Conservation (phyloP, 2,797 vertebrate genomes). For the Girardinus metallicus region DNA sequence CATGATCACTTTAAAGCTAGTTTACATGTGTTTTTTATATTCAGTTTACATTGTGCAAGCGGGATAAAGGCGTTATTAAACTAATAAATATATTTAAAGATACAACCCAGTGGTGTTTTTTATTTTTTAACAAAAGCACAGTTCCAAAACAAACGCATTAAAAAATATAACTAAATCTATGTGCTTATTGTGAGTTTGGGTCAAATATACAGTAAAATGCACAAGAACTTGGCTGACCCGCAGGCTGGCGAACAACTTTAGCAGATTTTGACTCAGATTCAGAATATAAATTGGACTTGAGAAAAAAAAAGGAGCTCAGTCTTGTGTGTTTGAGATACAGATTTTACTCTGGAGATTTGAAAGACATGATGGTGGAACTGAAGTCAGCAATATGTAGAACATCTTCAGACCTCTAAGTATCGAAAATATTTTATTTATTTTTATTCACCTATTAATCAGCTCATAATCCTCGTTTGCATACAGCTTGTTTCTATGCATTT, state of each 20-base stretch:
- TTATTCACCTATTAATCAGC: neutral
- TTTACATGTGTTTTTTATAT: constrained; percentile 1
- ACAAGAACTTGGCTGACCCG: neutral
- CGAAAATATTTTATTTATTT: neutral
- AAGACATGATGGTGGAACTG: neutral
- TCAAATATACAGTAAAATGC: neutral
- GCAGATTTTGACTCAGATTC: neutral
- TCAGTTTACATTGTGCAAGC: neutral
- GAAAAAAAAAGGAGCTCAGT: neutral
- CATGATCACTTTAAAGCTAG: neutral
- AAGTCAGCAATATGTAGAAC: neutral
- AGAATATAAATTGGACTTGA: neutral
- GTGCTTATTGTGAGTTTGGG: neutral
- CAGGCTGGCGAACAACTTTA: neutral
- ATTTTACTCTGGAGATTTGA: neutral
- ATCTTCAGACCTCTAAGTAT: neutral
- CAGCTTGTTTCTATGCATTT: neutral
- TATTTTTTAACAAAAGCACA: neutral
- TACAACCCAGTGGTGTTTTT: neutral
- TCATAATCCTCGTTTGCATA: neutral
- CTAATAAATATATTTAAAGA: neutral
- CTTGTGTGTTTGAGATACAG: neutral
- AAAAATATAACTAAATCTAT: neutral
- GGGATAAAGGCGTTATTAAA: neutral
- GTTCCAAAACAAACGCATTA: neutral